Percentiles rank a stretch among this genome's conserved stretches.
These are phyloP conservation scores for Ictidomys tridecemlineatus DNA, from an alignment of 2,113 vertebrate species.

Conservation along the genomic window DNA sequence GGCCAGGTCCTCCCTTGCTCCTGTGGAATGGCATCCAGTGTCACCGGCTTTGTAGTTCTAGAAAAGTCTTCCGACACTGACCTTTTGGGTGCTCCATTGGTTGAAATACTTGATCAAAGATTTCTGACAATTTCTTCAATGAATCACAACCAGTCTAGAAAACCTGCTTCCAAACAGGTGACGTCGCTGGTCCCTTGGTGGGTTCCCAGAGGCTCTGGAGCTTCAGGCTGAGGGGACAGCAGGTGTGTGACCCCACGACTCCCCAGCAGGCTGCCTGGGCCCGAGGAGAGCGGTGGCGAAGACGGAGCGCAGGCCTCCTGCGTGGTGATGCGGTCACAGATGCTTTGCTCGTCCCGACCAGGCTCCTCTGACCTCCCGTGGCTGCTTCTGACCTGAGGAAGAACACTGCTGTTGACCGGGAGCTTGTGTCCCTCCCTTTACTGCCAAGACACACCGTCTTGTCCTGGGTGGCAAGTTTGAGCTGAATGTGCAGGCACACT, in stretches of 20 bases:
- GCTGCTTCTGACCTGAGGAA: accelerated
- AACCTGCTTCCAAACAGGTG: accelerated
- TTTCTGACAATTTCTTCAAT: not conserved
- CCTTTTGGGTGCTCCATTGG: not conserved
- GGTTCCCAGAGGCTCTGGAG: not conserved
- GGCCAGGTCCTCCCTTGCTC: not conserved
- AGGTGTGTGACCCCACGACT: too few relatives aligned
- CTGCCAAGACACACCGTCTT: too few relatives aligned
- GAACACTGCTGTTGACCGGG: not conserved
- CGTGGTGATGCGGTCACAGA: accelerated
- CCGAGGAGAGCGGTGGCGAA: accelerated
- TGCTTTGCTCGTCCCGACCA: accelerated
- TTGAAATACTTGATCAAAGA: not conserved
- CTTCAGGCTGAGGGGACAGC: accelerated
- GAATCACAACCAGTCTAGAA: not conserved
- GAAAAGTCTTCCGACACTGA: accelerated
- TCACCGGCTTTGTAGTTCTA: not conserved
- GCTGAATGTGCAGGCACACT: accelerated
- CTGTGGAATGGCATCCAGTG: accelerated
- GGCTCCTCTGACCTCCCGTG: accelerated
- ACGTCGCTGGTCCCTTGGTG: accelerated
- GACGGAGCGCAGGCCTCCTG: not conserved
- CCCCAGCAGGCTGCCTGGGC: accelerated
- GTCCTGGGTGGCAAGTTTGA: not conserved
- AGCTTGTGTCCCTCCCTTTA: accelerated